phyloP scores from a whole-genome alignment of 2,888 invertebrate species.

The Mythimna vitellina region DNA sequence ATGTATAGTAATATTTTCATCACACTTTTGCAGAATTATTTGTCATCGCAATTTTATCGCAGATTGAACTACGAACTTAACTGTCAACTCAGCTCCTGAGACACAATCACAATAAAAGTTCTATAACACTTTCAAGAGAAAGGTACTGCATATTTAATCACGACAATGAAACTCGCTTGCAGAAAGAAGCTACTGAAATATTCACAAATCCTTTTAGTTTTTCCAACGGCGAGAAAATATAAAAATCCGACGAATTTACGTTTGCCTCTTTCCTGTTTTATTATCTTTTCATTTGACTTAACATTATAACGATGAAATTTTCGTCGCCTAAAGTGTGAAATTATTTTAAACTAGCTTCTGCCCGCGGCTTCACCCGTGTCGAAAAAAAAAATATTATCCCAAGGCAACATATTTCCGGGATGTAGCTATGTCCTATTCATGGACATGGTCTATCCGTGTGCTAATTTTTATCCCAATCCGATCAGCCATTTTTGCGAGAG shows the following conservation, averaged over 20 bases:
- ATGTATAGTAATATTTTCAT: too few relatives aligned
- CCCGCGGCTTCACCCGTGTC: too few relatives aligned
- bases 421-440: too few relatives aligned
- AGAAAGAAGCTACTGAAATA: slow-evolving; percentile 23
- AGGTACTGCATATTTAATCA: slow-evolving; percentile 30
- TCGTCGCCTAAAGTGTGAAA: background rate
- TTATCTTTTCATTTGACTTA: background rate
- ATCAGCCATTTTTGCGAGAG: too few relatives aligned
- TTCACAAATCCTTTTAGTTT: slow-evolving; percentile 34
- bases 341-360: background rate
- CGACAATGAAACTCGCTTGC: slow-evolving; percentile 34
- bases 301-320: background rate
- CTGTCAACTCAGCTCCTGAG: too few relatives aligned
- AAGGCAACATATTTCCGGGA: too few relatives aligned
- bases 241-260: background rate
- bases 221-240: slow-evolving; percentile 11
- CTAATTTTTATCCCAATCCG: too few relatives aligned
- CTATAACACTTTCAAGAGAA: background rate
- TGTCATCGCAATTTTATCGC: background rate
- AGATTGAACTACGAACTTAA: too few relatives aligned
- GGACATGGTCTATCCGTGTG: too few relatives aligned
- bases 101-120: background rate
- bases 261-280: background rate
- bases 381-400: too few relatives aligned
- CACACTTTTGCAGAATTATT: background rate